Evolutionary conservation across 2,797 vertebrate species (phyloP), one percentile per base, ranked within the genome.

Genomic region (Oreortyx pictus): DNA sequence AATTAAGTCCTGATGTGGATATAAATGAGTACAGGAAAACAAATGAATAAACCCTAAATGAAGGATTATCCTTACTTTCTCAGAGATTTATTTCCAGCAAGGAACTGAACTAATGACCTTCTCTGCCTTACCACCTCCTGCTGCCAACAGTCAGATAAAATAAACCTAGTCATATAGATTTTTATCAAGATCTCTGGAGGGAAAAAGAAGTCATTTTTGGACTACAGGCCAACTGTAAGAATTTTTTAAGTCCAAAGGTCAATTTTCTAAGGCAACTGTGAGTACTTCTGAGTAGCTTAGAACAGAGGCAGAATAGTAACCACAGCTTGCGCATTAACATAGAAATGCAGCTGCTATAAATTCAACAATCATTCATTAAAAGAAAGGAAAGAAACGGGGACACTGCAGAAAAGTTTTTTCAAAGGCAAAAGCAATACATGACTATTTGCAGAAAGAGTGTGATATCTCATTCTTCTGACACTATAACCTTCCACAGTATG

Each of bases 51-150:
- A 78, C 9, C 29, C 89, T 44, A 94, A 80, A 92, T 49, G 44
- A 93, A 93, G n/a, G 23, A 76, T 78, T 25, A 18, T 67, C 47
- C 31, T 67, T 89, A 90, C 82, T 91, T 93, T 88, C 66, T 92
- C 79, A 90, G 54, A 61, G 57, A 92, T 52, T 94, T 82, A 71
- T 79, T 89, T 92, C 62, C 72, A 90, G 17, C 35, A 92, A 72
- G 41, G 39, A 90, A 84, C 0, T 71, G 35, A 92, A 89, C 84
- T 62, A 83, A 14, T 46, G 59, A 91, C n/a, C 80, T 87, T 37
- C 60, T 31, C 24, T 91, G 89, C 65, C 73, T 88, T 43, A 78
- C 44, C 49, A 88, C 9, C 22, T 78, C 74, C 86, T 73, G 41
- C 47, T 91, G 66, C 37, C 72, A 67, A 65, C 25, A 82, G 47